Conservation (phyloP, 2,797 vertebrate species). For the Kryptolebias ocellatus region DNA sequence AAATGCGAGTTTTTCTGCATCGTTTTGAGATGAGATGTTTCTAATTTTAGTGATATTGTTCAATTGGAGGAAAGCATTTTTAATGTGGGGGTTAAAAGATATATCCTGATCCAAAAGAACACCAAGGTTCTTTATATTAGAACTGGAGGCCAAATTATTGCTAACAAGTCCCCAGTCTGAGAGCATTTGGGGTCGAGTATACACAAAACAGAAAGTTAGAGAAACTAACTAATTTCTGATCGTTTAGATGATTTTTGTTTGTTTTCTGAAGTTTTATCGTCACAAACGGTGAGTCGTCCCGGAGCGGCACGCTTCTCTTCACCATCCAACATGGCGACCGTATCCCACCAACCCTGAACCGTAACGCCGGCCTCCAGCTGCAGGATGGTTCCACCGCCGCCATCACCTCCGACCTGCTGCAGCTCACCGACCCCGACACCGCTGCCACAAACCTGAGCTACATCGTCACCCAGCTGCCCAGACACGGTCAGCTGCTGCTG, state of each 20-base stretch:
- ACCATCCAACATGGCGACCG: slow-evolving; percentile 69
- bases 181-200: too few relatives aligned
- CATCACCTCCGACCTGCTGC: slow-evolving; percentile 67
- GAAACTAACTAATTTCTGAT: too few relatives aligned
- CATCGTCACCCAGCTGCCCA: slow-evolving; percentile 66
- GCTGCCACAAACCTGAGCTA: slow-evolving; percentile 66
- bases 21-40: neutral
- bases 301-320: slow-evolving; percentile 58
- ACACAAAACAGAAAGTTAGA: too few relatives aligned
- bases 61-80: neutral
- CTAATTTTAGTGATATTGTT: too few relatives aligned
- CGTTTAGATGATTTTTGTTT: too few relatives aligned
- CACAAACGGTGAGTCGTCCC: slow-evolving; percentile 75
- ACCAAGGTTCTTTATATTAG: neutral
- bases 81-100: neutral
- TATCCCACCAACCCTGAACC: slow-evolving; percentile 69
- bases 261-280: slow-evolving; percentile 77
- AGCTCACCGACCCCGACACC: slow-evolving; percentile 78
- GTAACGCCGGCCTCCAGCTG: slow-evolving; percentile 71
- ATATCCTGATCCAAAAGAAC: neutral
- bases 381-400: slow-evolving; percentile 53
- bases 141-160: too few relatives aligned
- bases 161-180: too few relatives aligned
- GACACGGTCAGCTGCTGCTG: slow-evolving; percentile 69
- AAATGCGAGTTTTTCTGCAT: too few relatives aligned